phyloP scores from a whole-genome alignment of 2,113 vertebrate genomes.

The Notarius quadriscutis region DNA sequence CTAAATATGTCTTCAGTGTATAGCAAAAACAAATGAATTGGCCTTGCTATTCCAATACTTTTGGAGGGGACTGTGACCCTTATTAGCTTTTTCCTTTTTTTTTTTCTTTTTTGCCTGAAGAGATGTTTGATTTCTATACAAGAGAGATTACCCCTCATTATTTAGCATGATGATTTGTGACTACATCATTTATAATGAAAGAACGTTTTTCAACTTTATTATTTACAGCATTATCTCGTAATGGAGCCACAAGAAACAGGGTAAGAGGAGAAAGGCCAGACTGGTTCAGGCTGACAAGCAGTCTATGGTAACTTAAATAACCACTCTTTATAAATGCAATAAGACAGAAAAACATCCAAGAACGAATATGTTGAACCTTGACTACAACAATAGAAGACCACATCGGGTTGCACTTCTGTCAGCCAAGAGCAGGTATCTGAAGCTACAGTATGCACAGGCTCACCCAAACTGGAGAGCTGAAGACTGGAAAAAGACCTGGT shows the following conservation, averaged over 20 bases:
- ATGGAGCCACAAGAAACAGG: not conserved
- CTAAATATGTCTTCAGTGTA: too few species aligned
- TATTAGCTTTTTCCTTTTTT: not conserved
- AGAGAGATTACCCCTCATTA: conserved; percentile 8
- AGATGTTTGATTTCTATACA: conserved; percentile 16
- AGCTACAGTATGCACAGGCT: not conserved
- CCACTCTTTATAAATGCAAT: not conserved
- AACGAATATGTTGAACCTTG: not conserved
- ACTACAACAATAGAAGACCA: not conserved
- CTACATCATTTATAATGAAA: too few species aligned
- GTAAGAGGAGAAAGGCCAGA: not conserved
- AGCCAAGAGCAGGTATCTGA: not conserved
- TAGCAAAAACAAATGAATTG: too few species aligned
- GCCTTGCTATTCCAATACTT: not conserved
- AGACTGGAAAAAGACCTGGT: not conserved
- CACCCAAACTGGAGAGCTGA: not conserved
- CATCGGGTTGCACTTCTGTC: not conserved
- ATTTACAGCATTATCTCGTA: not conserved
- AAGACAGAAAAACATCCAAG: not conserved
- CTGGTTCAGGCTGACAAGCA: not conserved
- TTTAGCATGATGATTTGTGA: conserved; percentile 37
- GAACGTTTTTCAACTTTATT: not conserved
- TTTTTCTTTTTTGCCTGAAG: not conserved
- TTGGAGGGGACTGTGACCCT: not conserved
- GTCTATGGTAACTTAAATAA: not conserved